These are phyloP conservation scores for Oryzias sinensis DNA, from an alignment of 2,797 vertebrate genomes.

Conservation along the genomic window DNA sequence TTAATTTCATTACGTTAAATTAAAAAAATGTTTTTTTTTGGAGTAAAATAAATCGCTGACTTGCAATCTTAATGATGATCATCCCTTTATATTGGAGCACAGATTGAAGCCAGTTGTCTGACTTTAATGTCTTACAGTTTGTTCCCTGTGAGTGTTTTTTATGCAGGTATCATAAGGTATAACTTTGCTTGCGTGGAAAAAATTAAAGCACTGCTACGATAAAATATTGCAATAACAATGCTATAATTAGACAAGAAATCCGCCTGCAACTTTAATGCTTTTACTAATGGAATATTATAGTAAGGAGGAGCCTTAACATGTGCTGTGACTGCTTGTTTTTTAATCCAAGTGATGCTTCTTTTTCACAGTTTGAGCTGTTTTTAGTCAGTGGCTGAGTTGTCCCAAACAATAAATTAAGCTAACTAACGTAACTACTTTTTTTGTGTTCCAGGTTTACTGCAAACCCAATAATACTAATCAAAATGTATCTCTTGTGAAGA, in stretches of 20 bases:
- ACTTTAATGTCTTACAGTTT: conserved; percentile 20
- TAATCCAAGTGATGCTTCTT: conserved; percentile 10
- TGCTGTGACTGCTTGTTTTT: conserved; percentile 5
- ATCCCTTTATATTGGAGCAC: conserved; percentile 51
- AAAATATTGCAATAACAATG: neutral
- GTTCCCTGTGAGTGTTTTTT: conserved; percentile 13
- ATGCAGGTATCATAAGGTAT: conserved; percentile 49
- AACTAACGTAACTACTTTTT: conserved; percentile 37
- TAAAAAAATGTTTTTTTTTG: too few species aligned
- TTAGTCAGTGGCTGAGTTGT: conserved; percentile 14
- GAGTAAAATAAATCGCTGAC: too few species aligned
- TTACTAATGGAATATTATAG: conserved; percentile 61
- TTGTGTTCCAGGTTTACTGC: conserved; percentile 25
- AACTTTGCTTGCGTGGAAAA: conserved; percentile 55
- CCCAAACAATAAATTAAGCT: conserved; percentile 3
- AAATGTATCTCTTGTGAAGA: conserved; percentile 6
- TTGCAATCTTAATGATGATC: conserved; percentile 9
- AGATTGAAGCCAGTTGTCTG: conserved; percentile 31
- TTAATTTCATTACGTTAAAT: too few species aligned
- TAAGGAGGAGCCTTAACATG: conserved; percentile 7
- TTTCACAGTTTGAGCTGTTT: conserved; percentile 7
- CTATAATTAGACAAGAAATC: conserved; percentile 18
- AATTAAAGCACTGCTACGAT: conserved; percentile 15
- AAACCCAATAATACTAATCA: conserved; percentile 8
- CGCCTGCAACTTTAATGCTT: conserved; percentile 58